A percentile compares a stretch with the other conserved stretches of the same genome.
These are phyloP conservation scores for Corynorhinus townsendii DNA, from an alignment of 2,113 vertebrate genomes.

Conservation along the genomic window DNA sequence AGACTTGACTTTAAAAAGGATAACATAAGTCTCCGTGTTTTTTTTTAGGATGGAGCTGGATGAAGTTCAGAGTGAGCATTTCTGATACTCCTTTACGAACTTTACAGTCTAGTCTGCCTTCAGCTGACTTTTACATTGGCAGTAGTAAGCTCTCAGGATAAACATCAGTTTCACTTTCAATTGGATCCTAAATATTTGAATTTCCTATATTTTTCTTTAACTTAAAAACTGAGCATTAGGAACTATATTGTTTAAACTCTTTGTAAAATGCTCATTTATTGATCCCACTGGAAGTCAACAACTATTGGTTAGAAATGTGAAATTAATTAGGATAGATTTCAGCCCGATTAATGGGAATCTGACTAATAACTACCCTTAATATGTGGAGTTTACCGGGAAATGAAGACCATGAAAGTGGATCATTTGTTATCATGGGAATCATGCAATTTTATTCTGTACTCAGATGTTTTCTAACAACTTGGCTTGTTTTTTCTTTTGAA, in stretches of 20 bases:
- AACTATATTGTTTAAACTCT: neutral
- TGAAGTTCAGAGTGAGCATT: slow-evolving; percentile 44
- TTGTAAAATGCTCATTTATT: neutral
- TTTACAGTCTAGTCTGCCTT: neutral
- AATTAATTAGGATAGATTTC: neutral
- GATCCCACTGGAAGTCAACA: neutral
- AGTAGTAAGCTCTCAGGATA: neutral
- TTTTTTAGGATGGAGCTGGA: slow-evolving; percentile 45
- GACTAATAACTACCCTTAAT: neutral
- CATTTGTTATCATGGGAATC: neutral
- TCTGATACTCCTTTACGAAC: neutral
- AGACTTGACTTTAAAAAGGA: slow-evolving; percentile 33
- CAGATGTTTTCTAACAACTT: neutral
- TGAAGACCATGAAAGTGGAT: neutral
- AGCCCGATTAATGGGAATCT: neutral
- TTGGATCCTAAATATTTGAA: neutral
- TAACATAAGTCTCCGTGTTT: slow-evolving; percentile 25
- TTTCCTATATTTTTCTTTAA: neutral
- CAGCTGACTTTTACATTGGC: neutral
- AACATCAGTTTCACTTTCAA: neutral
- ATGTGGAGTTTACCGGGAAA: neutral
- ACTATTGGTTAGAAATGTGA: neutral
- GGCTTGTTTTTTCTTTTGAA: neutral
- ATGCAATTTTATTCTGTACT: neutral
- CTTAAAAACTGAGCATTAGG: neutral